A percentile compares a stretch with the other conserved stretches of the same genome.
These are phyloP conservation scores for Ricordea florida DNA, from an alignment of 92 coral and sea anemone genomes.

Conservation along the genomic window DNA sequence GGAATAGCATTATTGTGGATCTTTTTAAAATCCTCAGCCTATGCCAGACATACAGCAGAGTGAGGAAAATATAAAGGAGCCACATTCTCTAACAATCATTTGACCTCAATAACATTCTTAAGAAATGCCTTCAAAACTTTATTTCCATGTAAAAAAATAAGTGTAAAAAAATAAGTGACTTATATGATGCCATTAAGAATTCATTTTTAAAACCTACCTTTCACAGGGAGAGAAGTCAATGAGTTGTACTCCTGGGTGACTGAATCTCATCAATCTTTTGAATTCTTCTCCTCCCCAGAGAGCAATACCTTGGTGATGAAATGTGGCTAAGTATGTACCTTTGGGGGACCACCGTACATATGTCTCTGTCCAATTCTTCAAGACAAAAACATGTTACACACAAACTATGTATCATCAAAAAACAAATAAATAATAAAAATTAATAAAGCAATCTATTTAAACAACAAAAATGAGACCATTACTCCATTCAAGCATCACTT, in stretches of 20 bases:
- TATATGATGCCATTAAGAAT: neutral
- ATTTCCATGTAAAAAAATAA: neutral
- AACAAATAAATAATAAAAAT: too few relatives aligned
- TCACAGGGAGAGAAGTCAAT: conserved; percentile 99
- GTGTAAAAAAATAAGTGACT: neutral
- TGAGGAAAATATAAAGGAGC: too few relatives aligned
- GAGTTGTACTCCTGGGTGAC: conserved; percentile 97
- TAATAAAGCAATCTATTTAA: neutral
- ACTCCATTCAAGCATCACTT: too few relatives aligned
- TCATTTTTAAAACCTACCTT: conserved; percentile 50
- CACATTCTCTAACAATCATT: too few relatives aligned
- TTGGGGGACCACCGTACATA: conserved; percentile 95
- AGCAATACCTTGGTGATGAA: conserved; percentile 96
- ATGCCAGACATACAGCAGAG: too few relatives aligned
- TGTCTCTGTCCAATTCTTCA: conserved; percentile 96
- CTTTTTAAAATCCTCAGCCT: too few relatives aligned
- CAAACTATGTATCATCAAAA: neutral
- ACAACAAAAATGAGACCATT: too few relatives aligned
- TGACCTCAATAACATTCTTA: neutral
- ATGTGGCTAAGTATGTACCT: conserved; percentile 94
- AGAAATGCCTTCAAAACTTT: neutral
- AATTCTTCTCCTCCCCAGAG: conserved; percentile 99
- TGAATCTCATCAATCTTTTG: conserved; percentile 85
- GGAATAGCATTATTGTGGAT: too few relatives aligned
- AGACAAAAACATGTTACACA: neutral